Percentiles rank a stretch among this genome's conserved stretches.
Conservation (phyloP, 2,797 vertebrate genomes). For the Loriculus beryllinus region DNA sequence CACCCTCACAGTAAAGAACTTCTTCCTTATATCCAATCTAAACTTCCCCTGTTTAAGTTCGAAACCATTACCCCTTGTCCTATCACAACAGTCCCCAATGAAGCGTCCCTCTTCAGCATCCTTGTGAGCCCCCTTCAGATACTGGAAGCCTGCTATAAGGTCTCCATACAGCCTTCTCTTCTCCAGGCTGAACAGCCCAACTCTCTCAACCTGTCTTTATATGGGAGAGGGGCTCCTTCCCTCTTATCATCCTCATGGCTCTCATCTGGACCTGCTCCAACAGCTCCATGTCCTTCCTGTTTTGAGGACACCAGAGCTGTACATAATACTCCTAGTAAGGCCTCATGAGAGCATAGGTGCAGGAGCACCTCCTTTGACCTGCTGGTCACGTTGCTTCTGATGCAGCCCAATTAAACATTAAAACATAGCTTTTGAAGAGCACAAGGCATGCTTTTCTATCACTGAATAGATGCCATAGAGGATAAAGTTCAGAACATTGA, state of each 20-base stretch:
- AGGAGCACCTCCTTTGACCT: background rate
- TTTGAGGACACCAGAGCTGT: background rate
- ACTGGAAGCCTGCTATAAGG: background rate
- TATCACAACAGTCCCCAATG: background rate
- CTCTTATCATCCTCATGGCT: background rate
- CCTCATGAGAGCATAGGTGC: background rate
- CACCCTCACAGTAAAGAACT: background rate
- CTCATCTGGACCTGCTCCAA: background rate
- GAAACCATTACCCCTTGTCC: background rate
- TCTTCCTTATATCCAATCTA: background rate
- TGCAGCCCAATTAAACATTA: background rate
- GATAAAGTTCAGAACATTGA: background rate
- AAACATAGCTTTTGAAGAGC: background rate
- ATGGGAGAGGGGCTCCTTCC: background rate
- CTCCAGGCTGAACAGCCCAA: background rate
- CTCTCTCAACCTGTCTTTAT: background rate
- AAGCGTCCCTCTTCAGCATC: background rate
- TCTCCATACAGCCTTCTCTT: background rate
- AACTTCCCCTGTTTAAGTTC: background rate
- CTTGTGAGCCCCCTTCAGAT: background rate
- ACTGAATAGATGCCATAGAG: background rate
- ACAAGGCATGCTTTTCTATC: rapidly evolving
- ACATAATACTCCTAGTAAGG: background rate
- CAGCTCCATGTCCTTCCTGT: background rate
- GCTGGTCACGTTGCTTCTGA: background rate